Conservation (phyloP, 2,113 vertebrate genomes). For the Amphilophus citrinellus region DNA sequence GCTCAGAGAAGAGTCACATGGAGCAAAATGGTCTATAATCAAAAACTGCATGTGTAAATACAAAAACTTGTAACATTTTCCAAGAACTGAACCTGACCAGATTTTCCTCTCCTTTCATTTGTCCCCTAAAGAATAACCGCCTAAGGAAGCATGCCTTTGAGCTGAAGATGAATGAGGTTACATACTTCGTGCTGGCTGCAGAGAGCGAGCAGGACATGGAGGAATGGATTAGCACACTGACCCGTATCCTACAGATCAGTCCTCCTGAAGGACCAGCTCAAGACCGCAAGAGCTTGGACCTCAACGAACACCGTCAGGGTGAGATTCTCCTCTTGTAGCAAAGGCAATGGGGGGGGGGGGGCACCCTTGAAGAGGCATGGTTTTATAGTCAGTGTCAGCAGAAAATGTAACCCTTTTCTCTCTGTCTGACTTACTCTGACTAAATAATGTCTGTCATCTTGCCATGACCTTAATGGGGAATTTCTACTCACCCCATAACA, state of each 20-base stretch:
- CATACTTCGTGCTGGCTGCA: slow-evolving; percentile 98
- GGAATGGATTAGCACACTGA: slow-evolving; percentile 96
- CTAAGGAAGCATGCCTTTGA: slow-evolving; percentile 97
- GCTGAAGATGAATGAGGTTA: slow-evolving; percentile 98
- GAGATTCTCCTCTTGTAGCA: slow-evolving; percentile 54
- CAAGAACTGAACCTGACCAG: not conserved
- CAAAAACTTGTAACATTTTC: slow-evolving; percentile 16
- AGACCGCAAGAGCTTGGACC: slow-evolving; percentile 92
- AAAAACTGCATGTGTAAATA: not conserved
- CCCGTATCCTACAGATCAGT: slow-evolving; percentile 95
- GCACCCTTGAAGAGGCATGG: not conserved
- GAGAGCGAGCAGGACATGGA: slow-evolving; percentile 99
- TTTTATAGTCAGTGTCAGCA: slow-evolving; percentile 31
- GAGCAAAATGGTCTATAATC: not conserved
- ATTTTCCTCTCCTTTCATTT: slow-evolving; percentile 12
- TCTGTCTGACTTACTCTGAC: slow-evolving; percentile 14
- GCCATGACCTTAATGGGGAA: not conserved
- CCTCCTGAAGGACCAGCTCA: slow-evolving; percentile 88
- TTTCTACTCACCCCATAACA: slow-evolving; percentile 15
- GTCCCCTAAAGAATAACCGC: slow-evolving; percentile 84
- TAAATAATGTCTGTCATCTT: slow-evolving; percentile 19
- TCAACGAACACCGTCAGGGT: slow-evolving; percentile 92
- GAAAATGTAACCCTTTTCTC: slow-evolving; percentile 25
- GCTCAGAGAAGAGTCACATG: not conserved
- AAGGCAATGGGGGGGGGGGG: not conserved